These are phyloP conservation scores for Ramphastos sulfuratus DNA, from an alignment of 2,113 vertebrate genomes.

Conservation along the genomic window DNA sequence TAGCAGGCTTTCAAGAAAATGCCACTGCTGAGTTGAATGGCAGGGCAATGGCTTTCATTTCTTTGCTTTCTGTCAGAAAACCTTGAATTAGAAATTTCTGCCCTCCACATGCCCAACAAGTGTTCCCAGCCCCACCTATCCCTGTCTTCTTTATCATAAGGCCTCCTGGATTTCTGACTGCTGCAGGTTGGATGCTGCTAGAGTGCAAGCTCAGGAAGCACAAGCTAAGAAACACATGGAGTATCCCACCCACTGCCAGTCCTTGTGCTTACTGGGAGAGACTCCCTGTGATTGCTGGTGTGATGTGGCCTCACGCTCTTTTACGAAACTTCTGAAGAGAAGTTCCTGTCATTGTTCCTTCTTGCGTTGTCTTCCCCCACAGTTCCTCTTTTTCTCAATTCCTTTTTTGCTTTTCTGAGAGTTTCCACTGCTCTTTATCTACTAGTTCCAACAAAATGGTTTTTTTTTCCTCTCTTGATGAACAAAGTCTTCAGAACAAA, in stretches of 20 bases:
- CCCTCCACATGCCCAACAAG: background rate
- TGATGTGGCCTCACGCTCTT: background rate
- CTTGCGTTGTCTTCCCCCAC: background rate
- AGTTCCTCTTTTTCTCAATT: slow-evolving; percentile 45
- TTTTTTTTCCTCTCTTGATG: background rate
- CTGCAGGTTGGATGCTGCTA: background rate
- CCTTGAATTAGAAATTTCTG: background rate
- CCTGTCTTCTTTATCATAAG: rapidly evolving
- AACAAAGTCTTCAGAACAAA: background rate
- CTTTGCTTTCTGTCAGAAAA: background rate
- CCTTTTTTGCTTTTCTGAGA: slow-evolving; percentile 7
- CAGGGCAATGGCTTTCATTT: background rate
- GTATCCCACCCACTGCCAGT: background rate
- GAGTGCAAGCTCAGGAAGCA: background rate
- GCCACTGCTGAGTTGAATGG: rapidly evolving
- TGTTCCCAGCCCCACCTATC: background rate
- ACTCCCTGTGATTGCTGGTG: background rate
- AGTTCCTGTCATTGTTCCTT: slow-evolving; percentile 22
- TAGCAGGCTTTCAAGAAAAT: background rate
- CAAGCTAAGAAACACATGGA: rapidly evolving
- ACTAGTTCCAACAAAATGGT: background rate
- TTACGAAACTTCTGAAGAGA: slow-evolving; percentile 20
- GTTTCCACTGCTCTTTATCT: slow-evolving; percentile 11
- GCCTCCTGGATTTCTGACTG: background rate
- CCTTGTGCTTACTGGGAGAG: background rate